phyloP scores from a whole-genome alignment of 2,797 vertebrate genomes.

The Danio kyathit region DNA sequence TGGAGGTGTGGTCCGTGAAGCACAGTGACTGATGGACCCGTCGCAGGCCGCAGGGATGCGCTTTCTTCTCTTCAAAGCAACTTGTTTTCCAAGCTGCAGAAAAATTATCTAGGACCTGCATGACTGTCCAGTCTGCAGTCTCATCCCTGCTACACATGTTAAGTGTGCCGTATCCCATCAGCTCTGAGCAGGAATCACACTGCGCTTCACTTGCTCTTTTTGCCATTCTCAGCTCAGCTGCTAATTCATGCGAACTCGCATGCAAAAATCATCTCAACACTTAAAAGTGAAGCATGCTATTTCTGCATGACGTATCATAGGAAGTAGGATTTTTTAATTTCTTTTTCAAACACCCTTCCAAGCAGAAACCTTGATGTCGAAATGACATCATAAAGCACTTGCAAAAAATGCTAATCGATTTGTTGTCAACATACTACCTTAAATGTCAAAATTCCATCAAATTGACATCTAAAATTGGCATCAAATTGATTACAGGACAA shows the following conservation, averaged over 20 bases:
- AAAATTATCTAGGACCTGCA: conserved; percentile 22
- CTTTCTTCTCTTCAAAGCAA: conserved; percentile 19
- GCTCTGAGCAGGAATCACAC: conserved; percentile 72
- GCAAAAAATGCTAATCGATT: no score
- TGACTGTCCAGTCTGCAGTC: conserved; percentile 55
- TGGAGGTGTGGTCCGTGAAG: conserved; percentile 25
- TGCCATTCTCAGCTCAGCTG: conserved; percentile 63
- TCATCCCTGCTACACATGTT: conserved; percentile 53
- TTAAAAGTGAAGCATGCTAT: neutral
- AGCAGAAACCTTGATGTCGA: neutral
- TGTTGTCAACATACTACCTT: no score
- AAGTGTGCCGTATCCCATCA: conserved; percentile 59
- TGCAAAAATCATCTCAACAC: conserved; percentile 46
- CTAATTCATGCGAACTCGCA: conserved; percentile 64
- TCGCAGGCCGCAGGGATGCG: conserved; percentile 12
- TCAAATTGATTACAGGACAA: no score
- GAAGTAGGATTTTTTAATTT: neutral
- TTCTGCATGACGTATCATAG: neutral
- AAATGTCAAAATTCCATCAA: no score
- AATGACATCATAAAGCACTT: no score
- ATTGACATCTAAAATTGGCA: no score
- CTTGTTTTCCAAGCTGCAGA: neutral
- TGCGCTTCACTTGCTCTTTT: conserved; percentile 68
- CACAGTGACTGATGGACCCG: conserved; percentile 25
- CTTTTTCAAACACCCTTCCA: neutral